Percentiles rank a stretch among this genome's conserved stretches.
These are phyloP conservation scores for Amniataba percoides DNA, from an alignment of 2,797 vertebrate genomes.

Conservation along the genomic window DNA sequence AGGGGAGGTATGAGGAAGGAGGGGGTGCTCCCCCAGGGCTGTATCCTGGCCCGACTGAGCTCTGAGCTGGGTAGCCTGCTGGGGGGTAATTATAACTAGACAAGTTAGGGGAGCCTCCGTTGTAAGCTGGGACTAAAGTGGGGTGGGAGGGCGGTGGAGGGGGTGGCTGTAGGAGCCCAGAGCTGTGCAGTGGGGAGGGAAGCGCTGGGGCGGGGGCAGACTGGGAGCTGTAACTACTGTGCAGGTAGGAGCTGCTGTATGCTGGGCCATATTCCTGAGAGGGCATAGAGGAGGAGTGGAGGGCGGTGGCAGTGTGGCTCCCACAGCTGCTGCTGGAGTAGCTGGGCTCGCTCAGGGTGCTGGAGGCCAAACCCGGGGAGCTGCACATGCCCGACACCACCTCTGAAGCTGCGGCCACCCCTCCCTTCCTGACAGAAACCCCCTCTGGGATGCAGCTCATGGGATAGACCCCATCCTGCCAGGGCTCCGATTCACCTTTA, in stretches of 20 bases:
- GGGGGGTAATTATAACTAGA: conserved; percentile 95
- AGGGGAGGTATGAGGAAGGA: conserved; percentile 93
- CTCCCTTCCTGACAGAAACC: conserved; percentile 91
- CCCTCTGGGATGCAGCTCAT: conserved; percentile 95
- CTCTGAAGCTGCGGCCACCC: conserved; percentile 89
- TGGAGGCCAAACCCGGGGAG: conserved; percentile 94
- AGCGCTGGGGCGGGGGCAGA: conserved; percentile 88
- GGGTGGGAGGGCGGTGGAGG: conserved; percentile 84
- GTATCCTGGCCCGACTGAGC: conserved; percentile 92
- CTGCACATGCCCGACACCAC: conserved; percentile 94
- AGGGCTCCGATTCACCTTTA: conserved; percentile 93
- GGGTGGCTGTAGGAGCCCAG: conserved; percentile 90
- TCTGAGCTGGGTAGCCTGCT: conserved; percentile 93
- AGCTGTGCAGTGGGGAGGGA: conserved; percentile 93
- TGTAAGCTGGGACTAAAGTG: conserved; percentile 93
- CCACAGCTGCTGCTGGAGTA: conserved; percentile 96
- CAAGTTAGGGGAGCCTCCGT: conserved; percentile 92
- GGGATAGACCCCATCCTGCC: conserved; percentile 96
- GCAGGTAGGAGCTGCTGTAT: conserved; percentile 95
- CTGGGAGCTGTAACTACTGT: conserved; percentile 94
- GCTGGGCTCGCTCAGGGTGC: conserved; percentile 93
- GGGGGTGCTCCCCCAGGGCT: conserved; percentile 95
- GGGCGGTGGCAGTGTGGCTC: conserved; percentile 91
- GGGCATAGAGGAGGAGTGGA: conserved; percentile 89
- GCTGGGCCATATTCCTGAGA: conserved; percentile 96